These are phyloP conservation scores for Liolophura sinensis DNA, from an alignment of 1,140 invertebrate genomes.

Conservation along the genomic window DNA sequence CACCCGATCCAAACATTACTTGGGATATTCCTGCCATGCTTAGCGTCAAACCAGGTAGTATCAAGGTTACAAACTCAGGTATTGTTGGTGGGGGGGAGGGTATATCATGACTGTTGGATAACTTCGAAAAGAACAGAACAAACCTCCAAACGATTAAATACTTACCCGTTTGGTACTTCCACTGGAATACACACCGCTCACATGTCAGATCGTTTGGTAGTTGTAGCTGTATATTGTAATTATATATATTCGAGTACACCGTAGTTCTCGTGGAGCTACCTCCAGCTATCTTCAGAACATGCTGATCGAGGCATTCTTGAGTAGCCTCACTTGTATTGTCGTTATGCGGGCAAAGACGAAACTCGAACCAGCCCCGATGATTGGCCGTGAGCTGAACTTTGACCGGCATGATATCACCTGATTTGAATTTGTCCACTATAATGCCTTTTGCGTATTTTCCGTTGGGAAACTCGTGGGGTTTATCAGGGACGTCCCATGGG, in stretches of 20 bases:
- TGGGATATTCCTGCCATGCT: too few relatives aligned
- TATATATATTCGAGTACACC: slow-evolving; percentile 11
- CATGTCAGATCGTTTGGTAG: slow-evolving; percentile 35
- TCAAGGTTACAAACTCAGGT: too few relatives aligned
- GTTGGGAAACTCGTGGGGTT: slow-evolving; percentile 87
- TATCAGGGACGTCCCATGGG: slow-evolving; percentile 64
- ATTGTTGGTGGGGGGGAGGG: too few relatives aligned
- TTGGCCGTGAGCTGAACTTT: slow-evolving; percentile 33
- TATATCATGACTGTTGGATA: too few relatives aligned
- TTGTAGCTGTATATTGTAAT: slow-evolving; percentile 13
- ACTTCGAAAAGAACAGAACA: too few relatives aligned
- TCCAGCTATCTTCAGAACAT: slow-evolving; percentile 60
- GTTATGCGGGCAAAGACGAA: slow-evolving; percentile 29
- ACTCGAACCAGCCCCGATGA: slow-evolving; percentile 33
- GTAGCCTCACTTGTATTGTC: slow-evolving; percentile 28
- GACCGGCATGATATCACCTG: slow-evolving; percentile 71
- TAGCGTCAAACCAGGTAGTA: too few relatives aligned
- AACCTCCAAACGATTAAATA: not conserved
- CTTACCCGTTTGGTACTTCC: slow-evolving; percentile 43
- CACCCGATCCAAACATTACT: too few relatives aligned
- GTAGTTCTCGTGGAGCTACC: slow-evolving; percentile 41
- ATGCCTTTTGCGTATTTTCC: slow-evolving; percentile 79
- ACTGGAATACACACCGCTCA: slow-evolving; percentile 47
- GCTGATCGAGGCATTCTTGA: slow-evolving; percentile 65
- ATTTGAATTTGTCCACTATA: slow-evolving; percentile 76